These are phyloP conservation scores for Ophion ellenae DNA, from an alignment of 2,888 invertebrate genomes.

Conservation along the genomic window DNA sequence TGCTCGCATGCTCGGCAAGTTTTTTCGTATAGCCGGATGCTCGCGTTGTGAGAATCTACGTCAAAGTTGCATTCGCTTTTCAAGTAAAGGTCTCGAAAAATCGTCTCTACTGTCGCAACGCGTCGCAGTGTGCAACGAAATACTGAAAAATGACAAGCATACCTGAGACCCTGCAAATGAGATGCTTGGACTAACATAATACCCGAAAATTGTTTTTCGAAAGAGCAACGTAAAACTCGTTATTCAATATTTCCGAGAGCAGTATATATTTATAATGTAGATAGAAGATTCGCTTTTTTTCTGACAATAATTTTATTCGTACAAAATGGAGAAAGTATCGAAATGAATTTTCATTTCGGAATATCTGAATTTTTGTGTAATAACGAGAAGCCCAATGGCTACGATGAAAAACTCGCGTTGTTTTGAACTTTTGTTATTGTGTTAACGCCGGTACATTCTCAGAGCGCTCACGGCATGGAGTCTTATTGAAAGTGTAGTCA, in stretches of 20 bases:
- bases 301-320: neutral
- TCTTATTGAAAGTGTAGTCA: neutral
- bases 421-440: neutral
- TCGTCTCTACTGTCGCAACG: neutral
- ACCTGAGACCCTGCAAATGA: neutral
- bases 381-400: neutral
- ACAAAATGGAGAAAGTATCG: neutral
- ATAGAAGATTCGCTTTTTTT: neutral
- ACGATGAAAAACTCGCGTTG: neutral
- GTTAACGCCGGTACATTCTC: neutral
- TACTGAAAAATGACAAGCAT: neutral
- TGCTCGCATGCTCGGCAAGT: constrained; percentile 33
- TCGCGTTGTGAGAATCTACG: constrained; percentile 16
- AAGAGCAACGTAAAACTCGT: neutral
- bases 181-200: neutral
- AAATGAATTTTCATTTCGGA: neutral
- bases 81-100: neutral
- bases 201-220: too few species aligned
- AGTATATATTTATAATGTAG: neutral
- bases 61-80: neutral
- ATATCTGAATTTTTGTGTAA: neutral
- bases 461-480: constrained; percentile 36
- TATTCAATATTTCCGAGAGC: neutral
- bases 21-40: neutral
- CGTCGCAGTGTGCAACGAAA: neutral